A percentile compares a stretch with the other conserved stretches of the same genome.
These are phyloP conservation scores for Escarpia spicata DNA, from an alignment of 2,888 invertebrate genomes.

Conservation along the genomic window DNA sequence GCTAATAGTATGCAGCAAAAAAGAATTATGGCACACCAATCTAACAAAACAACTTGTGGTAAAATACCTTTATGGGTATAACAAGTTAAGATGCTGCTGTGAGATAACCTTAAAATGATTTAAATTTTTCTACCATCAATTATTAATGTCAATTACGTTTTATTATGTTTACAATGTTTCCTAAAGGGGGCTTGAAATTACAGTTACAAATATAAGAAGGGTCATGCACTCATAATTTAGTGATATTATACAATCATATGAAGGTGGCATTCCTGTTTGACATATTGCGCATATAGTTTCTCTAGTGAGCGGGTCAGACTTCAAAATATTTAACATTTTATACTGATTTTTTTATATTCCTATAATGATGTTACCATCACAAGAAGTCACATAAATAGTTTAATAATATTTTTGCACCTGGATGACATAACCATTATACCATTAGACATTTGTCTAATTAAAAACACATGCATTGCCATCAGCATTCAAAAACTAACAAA, in stretches of 20 bases:
- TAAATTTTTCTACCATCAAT: no score
- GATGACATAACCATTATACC: background rate
- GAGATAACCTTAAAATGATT: no score
- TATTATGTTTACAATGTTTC: background rate
- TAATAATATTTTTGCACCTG: background rate
- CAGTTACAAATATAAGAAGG: background rate
- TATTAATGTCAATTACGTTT: background rate
- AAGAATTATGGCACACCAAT: background rate
- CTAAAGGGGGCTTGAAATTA: no score
- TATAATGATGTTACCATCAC: background rate
- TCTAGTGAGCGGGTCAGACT: background rate
- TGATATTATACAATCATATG: background rate
- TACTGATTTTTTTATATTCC: background rate
- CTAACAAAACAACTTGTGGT: background rate
- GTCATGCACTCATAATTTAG: background rate
- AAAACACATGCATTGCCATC: background rate
- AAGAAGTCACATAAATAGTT: background rate
- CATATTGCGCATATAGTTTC: background rate
- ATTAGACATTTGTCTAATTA: no score
- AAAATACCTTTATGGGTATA: background rate
- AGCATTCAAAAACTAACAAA: background rate
- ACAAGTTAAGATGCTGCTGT: background rate
- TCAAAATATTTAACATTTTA: background rate
- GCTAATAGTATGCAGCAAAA: no score
- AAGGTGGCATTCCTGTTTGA: background rate